phyloP scores from a whole-genome alignment of 2,797 vertebrate species.

The Onychomys arenicola region DNA sequence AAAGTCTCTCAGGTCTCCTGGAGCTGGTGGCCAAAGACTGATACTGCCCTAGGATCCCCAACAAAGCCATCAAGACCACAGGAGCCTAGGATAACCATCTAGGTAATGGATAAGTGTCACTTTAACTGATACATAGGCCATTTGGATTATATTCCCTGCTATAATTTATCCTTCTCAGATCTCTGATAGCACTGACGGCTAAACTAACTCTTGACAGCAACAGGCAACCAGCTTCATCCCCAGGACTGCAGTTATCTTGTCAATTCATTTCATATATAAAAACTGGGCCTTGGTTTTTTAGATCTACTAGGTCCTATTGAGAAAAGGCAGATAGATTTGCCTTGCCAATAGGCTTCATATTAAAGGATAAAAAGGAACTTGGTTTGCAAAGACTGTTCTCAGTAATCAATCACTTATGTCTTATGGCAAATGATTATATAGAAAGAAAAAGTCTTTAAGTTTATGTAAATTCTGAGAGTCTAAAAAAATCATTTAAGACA shows the following conservation, averaged over 20 bases:
- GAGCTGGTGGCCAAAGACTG: not conserved
- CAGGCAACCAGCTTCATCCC: not conserved
- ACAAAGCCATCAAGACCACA: not conserved
- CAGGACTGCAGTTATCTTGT: not conserved
- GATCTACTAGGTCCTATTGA: not conserved
- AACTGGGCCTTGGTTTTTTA: not conserved
- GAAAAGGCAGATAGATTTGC: not conserved
- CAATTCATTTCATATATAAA: not conserved
- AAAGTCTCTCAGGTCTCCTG: not conserved
- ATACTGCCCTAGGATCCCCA: not conserved
- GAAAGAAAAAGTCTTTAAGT: not conserved
- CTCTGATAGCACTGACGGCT: not conserved
- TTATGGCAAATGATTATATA: not conserved
- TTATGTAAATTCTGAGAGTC: not conserved
- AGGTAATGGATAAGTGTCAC: not conserved
- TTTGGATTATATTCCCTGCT: not conserved
- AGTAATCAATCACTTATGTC: not conserved
- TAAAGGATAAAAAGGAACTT: not conserved
- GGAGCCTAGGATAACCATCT: not conserved
- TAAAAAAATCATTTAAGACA: not conserved
- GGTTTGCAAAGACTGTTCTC: not conserved
- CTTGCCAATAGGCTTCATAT: not conserved
- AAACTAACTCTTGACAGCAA: not conserved
- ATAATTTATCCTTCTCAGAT: not conserved
- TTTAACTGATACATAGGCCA: not conserved